Evolutionary conservation across 1,140 invertebrate genomes (phyloP).

Genomic region (Lucilia cuprina): DNA sequence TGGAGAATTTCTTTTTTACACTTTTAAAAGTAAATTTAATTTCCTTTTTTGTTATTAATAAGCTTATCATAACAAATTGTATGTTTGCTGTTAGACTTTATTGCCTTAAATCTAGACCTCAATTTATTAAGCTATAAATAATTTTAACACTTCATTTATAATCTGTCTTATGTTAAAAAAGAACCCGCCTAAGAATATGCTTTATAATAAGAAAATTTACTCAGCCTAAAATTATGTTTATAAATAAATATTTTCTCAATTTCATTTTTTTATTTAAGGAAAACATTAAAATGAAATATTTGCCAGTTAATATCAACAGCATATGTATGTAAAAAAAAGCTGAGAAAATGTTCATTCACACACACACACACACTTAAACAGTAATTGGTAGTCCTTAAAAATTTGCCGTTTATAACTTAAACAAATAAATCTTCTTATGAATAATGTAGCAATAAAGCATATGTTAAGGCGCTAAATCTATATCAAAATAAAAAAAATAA

Average conservation of each 20-base stretch:
- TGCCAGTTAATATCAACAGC: background rate
- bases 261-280: background rate
- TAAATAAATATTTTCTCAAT: no score
- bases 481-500: background rate
- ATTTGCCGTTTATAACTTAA: background rate
- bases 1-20: no score
- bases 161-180: background rate
- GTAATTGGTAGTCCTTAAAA: background rate
- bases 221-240: no score
- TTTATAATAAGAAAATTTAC: no score
- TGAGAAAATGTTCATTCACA: background rate
- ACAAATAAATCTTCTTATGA: slow-evolving; percentile 5
- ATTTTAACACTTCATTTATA: slow-evolving; percentile 3
- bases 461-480: background rate
- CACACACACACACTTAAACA: background rate
- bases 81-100: background rate
- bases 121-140: slow-evolving; percentile 4
- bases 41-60: no score
- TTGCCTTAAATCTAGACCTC: background rate
- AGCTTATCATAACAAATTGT: background rate
- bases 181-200: no score
- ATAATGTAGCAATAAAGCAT: background rate
- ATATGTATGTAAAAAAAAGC: background rate
- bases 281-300: background rate
- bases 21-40: no score